Percentiles rank a stretch among this genome's conserved stretches.
Evolutionary conservation across 2,888 invertebrate species (phyloP).

Genomic region (Acleris cristana): DNA sequence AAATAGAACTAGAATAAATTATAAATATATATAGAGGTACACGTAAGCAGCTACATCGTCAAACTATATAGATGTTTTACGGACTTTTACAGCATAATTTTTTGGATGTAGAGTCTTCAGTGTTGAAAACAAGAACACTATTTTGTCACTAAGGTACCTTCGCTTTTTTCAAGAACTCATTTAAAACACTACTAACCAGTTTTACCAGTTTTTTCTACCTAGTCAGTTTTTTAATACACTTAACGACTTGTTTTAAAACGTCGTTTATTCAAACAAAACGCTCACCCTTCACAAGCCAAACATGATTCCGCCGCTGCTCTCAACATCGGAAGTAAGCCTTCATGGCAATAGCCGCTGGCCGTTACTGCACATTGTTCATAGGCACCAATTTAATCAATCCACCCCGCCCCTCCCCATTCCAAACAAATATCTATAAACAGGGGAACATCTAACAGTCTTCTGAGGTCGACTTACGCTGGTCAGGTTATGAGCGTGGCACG

Average conservation of each 20-base stretch:
- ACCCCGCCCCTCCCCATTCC: conserved; percentile 19
- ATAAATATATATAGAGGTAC: too few relatives aligned
- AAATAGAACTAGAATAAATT: too few relatives aligned
- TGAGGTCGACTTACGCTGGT: conserved; percentile 21
- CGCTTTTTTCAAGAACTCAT: too few relatives aligned
- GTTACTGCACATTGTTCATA: conserved; percentile 47
- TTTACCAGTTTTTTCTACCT: too few relatives aligned
- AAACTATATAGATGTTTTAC: too few relatives aligned
- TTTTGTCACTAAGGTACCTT: too few relatives aligned
- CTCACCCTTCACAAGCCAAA: conserved; percentile 32
- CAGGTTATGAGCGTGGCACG: conserved; percentile 50
- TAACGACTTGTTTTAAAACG: conserved; percentile 4
- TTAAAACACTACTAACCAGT: too few relatives aligned
- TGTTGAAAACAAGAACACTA: too few relatives aligned
- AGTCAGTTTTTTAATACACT: too few relatives aligned
- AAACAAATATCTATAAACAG: conserved; percentile 32
- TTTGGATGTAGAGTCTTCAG: too few relatives aligned
- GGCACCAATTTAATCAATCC: conserved; percentile 42
- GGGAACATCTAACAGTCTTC: conserved; percentile 19
- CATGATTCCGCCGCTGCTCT: conserved; percentile 36
- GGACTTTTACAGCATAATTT: too few relatives aligned
- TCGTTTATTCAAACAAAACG: conserved; percentile 20
- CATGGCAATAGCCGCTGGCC: conserved; percentile 46
- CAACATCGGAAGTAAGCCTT: conserved; percentile 44
- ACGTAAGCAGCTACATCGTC: too few relatives aligned